Evolutionary conservation across 2,888 invertebrate genomes (phyloP).

Genomic region (Plusia festucae): DNA sequence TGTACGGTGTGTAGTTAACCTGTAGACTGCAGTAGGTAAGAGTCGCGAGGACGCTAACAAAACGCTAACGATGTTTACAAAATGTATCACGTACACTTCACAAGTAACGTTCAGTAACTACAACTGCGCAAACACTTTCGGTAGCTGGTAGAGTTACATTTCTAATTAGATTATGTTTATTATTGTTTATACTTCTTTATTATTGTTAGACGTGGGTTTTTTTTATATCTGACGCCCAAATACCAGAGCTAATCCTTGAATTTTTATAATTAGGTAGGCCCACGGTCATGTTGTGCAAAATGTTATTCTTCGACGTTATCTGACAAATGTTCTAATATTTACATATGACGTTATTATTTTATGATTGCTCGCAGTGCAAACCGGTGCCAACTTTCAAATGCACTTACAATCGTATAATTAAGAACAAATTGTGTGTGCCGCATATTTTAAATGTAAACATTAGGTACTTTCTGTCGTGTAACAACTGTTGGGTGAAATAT

Average conservation of each 20-base stretch:
- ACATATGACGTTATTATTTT: conserved; percentile 44
- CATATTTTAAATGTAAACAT: conserved; percentile 59
- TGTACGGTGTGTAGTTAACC: conserved; percentile 39
- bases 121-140: conserved; percentile 61
- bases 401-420: conserved; percentile 58
- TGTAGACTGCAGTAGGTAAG: conserved; percentile 23
- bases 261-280: background rate
- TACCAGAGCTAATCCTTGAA: conserved; percentile 1
- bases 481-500: conserved; percentile 23
- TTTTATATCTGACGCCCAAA: background rate
- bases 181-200: conserved; percentile 21
- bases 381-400: conserved; percentile 64
- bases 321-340: conserved; percentile 23
- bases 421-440: conserved; percentile 46
- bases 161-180: conserved; percentile 38
- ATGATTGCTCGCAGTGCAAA: conserved; percentile 52
- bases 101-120: conserved; percentile 66
- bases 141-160: conserved; percentile 49
- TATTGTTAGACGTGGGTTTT: conserved; percentile 9
- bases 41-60: conserved; percentile 67
- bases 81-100: conserved; percentile 79
- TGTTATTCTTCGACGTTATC: background rate
- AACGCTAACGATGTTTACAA: conserved; percentile 81
- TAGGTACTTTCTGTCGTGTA: conserved; percentile 48
- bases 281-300: background rate